A percentile compares a stretch with the other conserved stretches of the same genome.
Evolutionary conservation across 2,113 vertebrate genomes (phyloP).

Genomic region (Centropristis striata): DNA sequence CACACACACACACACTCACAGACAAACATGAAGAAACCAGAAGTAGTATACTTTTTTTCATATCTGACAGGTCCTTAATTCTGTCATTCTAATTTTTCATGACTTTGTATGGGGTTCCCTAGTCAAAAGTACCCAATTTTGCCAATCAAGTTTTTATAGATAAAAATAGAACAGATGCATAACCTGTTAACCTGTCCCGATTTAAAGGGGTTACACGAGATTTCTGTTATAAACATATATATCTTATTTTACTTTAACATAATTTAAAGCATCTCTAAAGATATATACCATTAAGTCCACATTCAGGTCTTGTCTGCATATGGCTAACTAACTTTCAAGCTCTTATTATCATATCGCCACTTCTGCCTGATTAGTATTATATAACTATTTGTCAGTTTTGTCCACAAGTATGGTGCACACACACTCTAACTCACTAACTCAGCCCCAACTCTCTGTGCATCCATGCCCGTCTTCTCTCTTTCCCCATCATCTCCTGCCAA

Average conservation of each 20-base stretch:
- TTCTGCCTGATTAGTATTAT: constrained; percentile 1
- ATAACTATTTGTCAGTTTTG: background rate
- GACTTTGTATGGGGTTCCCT: too few species aligned
- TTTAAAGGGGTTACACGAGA: too few species aligned
- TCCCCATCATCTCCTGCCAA: constrained; percentile 31
- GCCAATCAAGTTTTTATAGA: too few species aligned
- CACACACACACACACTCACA: too few species aligned
- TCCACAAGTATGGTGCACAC: background rate
- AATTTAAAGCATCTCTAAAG: background rate
- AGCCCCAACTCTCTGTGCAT: background rate
- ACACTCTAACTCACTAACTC: background rate
- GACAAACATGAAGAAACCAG: too few species aligned
- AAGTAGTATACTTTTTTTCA: too few species aligned
- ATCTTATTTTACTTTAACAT: background rate
- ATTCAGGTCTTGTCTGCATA: background rate
- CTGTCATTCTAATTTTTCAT: too few species aligned
- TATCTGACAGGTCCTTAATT: too few species aligned
- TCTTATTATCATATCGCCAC: background rate
- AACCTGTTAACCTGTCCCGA: too few species aligned
- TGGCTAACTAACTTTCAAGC: background rate
- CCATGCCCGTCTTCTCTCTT: background rate
- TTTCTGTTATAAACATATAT: background rate
- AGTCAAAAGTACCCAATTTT: too few species aligned
- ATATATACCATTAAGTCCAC: background rate
- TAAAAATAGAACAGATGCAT: too few species aligned